Base-by-base conservation (phyloP, 2,797 vertebrate species). In the Pelochelys cantorii region DNA sequence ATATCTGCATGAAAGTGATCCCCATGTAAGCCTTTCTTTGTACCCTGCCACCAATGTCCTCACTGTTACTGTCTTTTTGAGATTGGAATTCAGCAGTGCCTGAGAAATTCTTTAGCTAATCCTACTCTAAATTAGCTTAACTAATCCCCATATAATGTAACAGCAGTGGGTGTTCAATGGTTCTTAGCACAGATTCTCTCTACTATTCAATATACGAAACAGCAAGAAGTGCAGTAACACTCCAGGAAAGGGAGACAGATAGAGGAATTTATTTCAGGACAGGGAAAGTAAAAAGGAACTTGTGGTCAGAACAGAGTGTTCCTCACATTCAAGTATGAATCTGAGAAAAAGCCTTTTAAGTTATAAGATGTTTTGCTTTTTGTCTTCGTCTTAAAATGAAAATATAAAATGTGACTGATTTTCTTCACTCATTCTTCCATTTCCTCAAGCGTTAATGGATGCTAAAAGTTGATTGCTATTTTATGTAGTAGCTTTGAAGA, bases 401-500 rank as follows among this genome's bases (percentile, higher is more conserved):
- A 94, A 78, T 84, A 55, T 0, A 75, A 12, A 27, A 29, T 85
- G 13, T 55, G 71, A 77, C 12, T 84, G 81, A 27, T 29, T 68
- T 89, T 86, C 52, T 60, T n/a, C 91, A 18, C 85, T 95, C 92
- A 29, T 92, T 54, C 18, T 75, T 42, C 92, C 2, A 1, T 90
- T 93, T 86, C 74, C 18, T 84, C 29, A 11, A 77, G 1, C 79
- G 17, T 79, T 94, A 85, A 57, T 52, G 1, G 54, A 23, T 71
- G 9, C 75, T 93, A 37, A 48, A 87, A 80, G 22, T 29, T 84
- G 42, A 84, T 57, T 90, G 7, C 78, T 82, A 82, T 23, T 84
- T 34, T 55, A 85, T 12, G 42, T 29, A 90, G 42, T 80, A 88
- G 23, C 42, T 77, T 52, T 77, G 74, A 82, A 87, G 11, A 82